A percentile compares a stretch with the other conserved stretches of the same genome.
phyloP scores from a whole-genome alignment of 2,113 vertebrate genomes.

The Pongo abelii region DNA sequence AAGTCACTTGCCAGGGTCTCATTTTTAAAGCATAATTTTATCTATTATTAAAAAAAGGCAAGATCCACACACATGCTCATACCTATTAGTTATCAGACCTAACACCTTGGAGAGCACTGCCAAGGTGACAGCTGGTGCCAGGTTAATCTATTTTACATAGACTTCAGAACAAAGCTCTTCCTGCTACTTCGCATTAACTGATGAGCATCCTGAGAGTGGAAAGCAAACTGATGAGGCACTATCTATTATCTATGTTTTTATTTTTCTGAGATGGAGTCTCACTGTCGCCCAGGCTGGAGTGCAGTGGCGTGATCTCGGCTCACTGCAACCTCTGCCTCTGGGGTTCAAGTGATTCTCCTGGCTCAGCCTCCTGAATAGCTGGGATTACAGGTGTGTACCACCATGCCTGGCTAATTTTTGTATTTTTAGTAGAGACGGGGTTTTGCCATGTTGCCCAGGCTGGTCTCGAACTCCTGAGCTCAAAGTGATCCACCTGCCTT shows the following conservation, averaged over 20 bases:
- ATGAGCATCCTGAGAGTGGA: not conserved
- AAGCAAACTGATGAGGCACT: not conserved
- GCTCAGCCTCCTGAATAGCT: not conserved
- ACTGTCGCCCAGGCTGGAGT: not conserved
- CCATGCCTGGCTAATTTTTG: not conserved
- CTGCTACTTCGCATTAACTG: not conserved
- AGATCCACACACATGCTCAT: not conserved
- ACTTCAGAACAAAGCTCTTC: constrained; percentile 9
- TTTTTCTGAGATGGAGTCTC: not conserved
- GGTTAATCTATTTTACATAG: not conserved
- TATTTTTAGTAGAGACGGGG: not conserved
- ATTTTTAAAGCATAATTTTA: constrained; percentile 21
- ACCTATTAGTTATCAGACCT: not conserved
- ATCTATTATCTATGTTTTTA: not conserved
- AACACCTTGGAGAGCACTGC: not conserved
- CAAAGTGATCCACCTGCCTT: not conserved
- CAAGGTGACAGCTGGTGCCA: not conserved
- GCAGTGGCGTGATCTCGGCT: not conserved
- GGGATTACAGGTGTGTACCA: not conserved
- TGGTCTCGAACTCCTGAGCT: not conserved
- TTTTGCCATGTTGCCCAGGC: not conserved
- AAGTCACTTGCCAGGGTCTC: not conserved
- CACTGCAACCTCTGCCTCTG: not conserved
- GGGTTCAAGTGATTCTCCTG: not conserved
- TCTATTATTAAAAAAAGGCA: not conserved